Conservation (phyloP, 2,797 vertebrate genomes). For the Distichodus sexfasciatus region DNA sequence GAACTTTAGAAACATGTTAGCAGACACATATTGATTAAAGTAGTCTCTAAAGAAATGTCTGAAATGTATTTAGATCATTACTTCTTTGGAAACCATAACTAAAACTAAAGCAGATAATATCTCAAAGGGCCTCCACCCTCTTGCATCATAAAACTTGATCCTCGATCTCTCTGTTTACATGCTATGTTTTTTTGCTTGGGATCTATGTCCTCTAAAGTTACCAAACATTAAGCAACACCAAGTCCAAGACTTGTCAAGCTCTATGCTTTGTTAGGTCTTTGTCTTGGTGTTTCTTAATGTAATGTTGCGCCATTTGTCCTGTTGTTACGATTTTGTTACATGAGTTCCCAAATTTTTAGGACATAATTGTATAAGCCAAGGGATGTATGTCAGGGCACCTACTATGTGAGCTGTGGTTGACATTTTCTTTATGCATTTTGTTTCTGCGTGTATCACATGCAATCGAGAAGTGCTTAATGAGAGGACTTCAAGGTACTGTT, state of each 20-base stretch:
- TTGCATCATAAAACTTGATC: background rate
- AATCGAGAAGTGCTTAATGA: too few species aligned
- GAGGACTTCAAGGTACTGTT: too few species aligned
- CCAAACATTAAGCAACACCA: background rate
- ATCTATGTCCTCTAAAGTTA: background rate
- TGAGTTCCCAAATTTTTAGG: background rate
- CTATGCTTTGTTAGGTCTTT: background rate
- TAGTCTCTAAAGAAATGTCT: background rate
- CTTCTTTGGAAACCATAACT: conserved; percentile 1
- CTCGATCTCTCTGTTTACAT: background rate
- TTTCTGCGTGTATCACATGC: too few species aligned
- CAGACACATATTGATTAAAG: too few species aligned
- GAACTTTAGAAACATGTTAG: too few species aligned
- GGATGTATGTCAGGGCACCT: background rate
- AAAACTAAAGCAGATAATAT: conserved; percentile 6
- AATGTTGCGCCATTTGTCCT: background rate
- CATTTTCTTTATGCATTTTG: too few species aligned
- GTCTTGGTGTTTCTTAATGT: too few species aligned
- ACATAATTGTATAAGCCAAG: background rate
- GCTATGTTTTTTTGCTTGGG: background rate
- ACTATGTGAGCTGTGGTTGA: background rate
- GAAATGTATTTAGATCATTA: too few species aligned
- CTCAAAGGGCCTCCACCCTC: background rate
- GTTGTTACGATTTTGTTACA: background rate
- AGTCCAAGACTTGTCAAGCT: background rate